Percentiles rank a stretch among this genome's conserved stretches.
Evolutionary conservation across 1,140 invertebrate species (phyloP).

Genomic region (Penaeus japonicus): DNA sequence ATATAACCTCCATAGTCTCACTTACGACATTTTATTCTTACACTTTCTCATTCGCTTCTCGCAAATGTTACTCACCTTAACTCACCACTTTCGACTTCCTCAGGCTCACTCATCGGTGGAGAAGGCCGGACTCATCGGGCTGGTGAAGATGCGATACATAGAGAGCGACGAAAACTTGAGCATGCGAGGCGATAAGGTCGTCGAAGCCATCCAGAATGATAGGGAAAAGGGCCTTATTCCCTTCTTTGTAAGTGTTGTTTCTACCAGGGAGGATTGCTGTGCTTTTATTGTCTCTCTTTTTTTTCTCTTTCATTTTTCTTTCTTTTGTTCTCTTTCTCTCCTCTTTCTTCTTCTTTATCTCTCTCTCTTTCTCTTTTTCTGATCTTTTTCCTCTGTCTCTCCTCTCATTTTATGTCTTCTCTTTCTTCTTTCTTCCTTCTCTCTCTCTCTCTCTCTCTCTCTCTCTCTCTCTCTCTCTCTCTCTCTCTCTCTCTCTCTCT

Average conservation of each 20-base stretch:
- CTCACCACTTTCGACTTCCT: neutral
- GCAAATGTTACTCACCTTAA: no score
- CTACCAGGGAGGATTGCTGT: no score
- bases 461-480: neutral
- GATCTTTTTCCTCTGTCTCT: no score
- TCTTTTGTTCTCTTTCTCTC: neutral
- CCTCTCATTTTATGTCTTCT: neutral
- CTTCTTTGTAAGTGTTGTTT: conserved; percentile 82
- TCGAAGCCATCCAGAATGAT: conserved; percentile 82
- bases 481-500: conserved; percentile 54
- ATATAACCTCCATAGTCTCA: no score
- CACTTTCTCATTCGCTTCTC: neutral
- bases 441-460: neutral
- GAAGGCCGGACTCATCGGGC: conserved; percentile 89
- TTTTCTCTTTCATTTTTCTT: neutral
- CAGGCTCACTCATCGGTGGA: conserved; percentile 95
- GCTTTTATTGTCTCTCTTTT: neutral
- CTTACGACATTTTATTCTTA: no score
- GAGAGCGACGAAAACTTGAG: conserved; percentile 74
- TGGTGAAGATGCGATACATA: conserved; percentile 92
- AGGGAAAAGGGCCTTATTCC: conserved; percentile 88
- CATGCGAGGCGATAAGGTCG: conserved; percentile 81
- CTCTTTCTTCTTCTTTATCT: no score
- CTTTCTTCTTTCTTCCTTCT: neutral
- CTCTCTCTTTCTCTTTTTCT: no score